These are phyloP conservation scores for Sandelia bainsii DNA, from an alignment of 2,797 vertebrate species.

Conservation along the genomic window DNA sequence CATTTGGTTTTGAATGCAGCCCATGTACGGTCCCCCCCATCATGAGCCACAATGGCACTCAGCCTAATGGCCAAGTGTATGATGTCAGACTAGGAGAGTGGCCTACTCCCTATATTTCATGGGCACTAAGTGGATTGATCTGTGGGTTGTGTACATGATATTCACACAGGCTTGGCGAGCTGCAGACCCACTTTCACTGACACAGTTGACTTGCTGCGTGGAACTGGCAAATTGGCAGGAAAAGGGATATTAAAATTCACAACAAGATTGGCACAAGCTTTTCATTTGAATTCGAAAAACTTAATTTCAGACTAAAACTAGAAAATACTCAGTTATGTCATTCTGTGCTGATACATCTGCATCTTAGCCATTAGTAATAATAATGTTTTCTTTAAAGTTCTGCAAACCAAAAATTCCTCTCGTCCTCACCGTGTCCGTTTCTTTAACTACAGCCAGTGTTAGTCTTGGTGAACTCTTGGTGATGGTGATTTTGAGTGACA, in stretches of 20 bases:
- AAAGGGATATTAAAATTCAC: constrained; percentile 20
- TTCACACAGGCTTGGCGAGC: constrained; percentile 57
- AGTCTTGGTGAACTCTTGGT: constrained; percentile 19
- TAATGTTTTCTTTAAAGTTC: background rate
- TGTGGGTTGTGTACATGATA: constrained; percentile 72
- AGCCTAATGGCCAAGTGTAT: constrained; percentile 79
- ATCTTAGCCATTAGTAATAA: background rate
- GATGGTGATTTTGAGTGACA: constrained; percentile 68
- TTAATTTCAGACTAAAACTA: constrained; percentile 24
- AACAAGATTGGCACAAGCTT: constrained; percentile 24
- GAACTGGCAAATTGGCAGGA: constrained; percentile 13
- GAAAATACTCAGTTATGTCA: background rate
- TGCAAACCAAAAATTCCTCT: background rate
- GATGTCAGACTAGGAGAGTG: constrained; percentile 82
- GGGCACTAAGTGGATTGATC: constrained; percentile 83
- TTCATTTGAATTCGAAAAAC: constrained; percentile 31
- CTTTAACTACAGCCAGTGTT: background rate
- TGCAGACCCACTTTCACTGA: constrained; percentile 34
- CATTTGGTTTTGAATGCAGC: constrained; percentile 51
- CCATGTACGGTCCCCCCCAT: constrained; percentile 30
- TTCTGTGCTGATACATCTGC: constrained; percentile 4
- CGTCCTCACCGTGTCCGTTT: background rate
- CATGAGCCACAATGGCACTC: constrained; percentile 75
- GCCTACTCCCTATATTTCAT: constrained; percentile 78
- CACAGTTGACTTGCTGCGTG: constrained; percentile 25